Evolutionary conservation across 2,888 invertebrate genomes (phyloP), one percentile per base, ranked within the genome.

Genomic region (Cerceris ruficornis): DNA sequence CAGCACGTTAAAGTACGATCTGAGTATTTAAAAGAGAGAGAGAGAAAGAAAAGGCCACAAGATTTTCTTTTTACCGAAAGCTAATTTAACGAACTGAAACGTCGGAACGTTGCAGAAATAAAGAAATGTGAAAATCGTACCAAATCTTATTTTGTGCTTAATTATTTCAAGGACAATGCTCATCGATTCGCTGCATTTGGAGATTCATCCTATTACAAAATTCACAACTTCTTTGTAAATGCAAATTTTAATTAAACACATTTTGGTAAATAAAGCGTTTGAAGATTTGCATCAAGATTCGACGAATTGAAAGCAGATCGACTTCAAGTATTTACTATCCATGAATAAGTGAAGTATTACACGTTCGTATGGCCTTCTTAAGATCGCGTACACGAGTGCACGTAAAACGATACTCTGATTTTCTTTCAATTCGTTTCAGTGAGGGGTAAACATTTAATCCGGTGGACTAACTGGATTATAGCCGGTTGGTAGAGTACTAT

Each of bases 381-480:
- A 9, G 7, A 55, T 55, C 7, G 17, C 6, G 17, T 55, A 4
- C n/a, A 46, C 8, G 46, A 8, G 1, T 46, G 46, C 5, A 28
- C 28, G 28, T 46, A 1, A 46, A 46, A 8, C 11, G 11, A 6
- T 46, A 46, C n/a, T 50, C n/a, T 13, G n/a, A 50, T 70, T 43
- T 59, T 50, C 43, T 60, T n/a, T 59, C 39, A 43, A 65, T 39
- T 62, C 39, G 49, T n/a, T 57, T 54, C 39, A 65, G 15, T 9
- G 54, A 13, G 15, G 64, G 64, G 17, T 60, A 75, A 60, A 52
- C 58, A 67, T 61, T 91, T 87, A 91, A 81, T 90, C 90, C 54
- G 86, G 76, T 64, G 88, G 88, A 82, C 88, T 88, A 82, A 90
- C 90, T 62, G 88, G 87, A 76, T 89, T 88, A 77, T 90, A 90